Conservation (phyloP, 2,888 invertebrate genomes). For the Lasius platythorax region DNA sequence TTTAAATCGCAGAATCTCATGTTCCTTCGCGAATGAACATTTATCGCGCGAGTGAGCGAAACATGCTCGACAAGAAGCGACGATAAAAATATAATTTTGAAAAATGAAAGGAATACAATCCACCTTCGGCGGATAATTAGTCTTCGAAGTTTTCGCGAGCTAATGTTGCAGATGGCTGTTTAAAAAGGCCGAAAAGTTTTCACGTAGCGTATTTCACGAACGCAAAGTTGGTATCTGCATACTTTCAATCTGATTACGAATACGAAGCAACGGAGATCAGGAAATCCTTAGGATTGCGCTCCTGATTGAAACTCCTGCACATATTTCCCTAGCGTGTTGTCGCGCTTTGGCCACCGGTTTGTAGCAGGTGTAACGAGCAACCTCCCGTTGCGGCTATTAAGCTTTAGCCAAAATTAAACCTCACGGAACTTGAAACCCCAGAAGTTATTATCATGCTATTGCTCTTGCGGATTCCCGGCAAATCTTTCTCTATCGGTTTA, state of each 20-base stretch:
- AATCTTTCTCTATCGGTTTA: constrained; percentile 26
- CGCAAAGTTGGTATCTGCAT: neutral
- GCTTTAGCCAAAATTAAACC: constrained; percentile 82
- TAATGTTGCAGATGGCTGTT: neutral
- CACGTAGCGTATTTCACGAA: neutral
- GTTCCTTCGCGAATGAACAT: neutral
- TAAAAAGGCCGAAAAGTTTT: neutral
- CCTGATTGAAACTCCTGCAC: constrained; percentile 78
- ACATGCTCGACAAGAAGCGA: neutral
- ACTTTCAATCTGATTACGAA: constrained; percentile 38
- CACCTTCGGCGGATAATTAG: neutral
- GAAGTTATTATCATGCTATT: constrained; percentile 69
- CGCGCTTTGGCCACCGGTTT: constrained; percentile 68
- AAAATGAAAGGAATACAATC: neutral
- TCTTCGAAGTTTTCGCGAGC: neutral
- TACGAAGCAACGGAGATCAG: constrained; percentile 46
- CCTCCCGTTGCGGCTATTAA: constrained; percentile 81
- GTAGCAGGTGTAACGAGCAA: constrained; percentile 70
- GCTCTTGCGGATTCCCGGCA: constrained; percentile 45
- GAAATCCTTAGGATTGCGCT: constrained; percentile 64
- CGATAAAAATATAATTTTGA: neutral
- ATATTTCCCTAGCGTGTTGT: constrained; percentile 83
- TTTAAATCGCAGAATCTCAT: constrained; percentile 1
- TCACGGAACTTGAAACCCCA: constrained; percentile 70
- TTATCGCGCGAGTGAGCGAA: neutral